Percentiles rank a stretch among this genome's conserved stretches.
phyloP scores from a whole-genome alignment of 2,888 invertebrate species.

The Itoplectis maculator region DNA sequence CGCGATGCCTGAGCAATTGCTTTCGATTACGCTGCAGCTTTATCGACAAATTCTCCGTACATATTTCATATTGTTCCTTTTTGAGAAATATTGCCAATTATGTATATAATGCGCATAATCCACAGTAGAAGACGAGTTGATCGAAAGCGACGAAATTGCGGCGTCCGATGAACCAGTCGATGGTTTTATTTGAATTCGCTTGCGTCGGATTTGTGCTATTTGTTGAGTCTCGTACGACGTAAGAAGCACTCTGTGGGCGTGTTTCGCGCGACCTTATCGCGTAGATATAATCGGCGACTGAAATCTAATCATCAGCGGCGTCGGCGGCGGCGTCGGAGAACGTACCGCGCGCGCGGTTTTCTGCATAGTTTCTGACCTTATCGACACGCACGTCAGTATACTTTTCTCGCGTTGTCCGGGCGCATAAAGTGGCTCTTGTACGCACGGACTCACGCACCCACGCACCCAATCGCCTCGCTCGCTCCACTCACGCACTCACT shows the following conservation, averaged over 20 bases:
- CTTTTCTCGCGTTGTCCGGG: slow-evolving; percentile 42
- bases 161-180: slow-evolving; percentile 1
- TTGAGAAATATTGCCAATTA: background rate
- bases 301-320: background rate
- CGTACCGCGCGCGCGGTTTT: slow-evolving; percentile 18
- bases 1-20: background rate
- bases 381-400: slow-evolving; percentile 64
- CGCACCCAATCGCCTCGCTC: no score
- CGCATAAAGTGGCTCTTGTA: slow-evolving; percentile 13
- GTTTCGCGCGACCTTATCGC: slow-evolving; percentile 49
- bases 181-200: background rate
- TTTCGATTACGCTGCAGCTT: background rate
- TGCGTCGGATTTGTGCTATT: background rate
- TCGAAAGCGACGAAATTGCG: no score
- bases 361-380: slow-evolving; percentile 65
- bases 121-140: background rate
- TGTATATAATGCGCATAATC: background rate
- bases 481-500: background rate
- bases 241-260: slow-evolving; percentile 5
- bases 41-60: background rate
- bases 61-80: background rate
- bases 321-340: no score
- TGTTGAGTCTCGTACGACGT: background rate
- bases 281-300: background rate
- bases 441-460: slow-evolving; percentile 6